Evolutionary conservation across 2,888 invertebrate species (phyloP).

Genomic region (Amphipoea oculea): DNA sequence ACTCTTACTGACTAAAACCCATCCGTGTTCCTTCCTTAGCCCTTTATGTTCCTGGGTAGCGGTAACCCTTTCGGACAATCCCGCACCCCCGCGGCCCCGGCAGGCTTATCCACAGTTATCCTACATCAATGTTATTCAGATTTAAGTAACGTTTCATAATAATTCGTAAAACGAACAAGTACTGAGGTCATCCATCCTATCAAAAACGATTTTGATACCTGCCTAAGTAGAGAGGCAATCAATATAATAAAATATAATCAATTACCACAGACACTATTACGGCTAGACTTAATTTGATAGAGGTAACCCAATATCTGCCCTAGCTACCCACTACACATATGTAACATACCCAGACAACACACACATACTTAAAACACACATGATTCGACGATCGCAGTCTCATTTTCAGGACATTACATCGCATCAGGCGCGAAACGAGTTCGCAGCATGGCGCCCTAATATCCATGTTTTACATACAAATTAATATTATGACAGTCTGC

Average conservation of each 20-base stretch:
- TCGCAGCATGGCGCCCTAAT: conserved; percentile 68
- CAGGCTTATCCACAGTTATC: too few species aligned
- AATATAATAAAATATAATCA: neutral
- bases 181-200: neutral
- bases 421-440: conserved; percentile 67
- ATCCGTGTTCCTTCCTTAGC: too few species aligned
- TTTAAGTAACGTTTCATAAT: neutral
- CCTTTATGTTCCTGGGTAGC: too few species aligned
- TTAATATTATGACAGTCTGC: conserved; percentile 66
- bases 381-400: conserved; percentile 68
- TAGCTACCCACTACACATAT: neutral
- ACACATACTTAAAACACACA: conserved; percentile 42
- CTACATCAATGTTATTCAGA: neutral
- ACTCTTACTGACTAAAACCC: too few species aligned
- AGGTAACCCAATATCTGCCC: neutral
- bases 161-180: neutral
- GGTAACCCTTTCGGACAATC: too few species aligned
- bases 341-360: conserved; percentile 28
- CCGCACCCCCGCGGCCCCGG: too few species aligned
- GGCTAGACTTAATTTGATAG: conserved; percentile 28
- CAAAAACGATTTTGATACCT: neutral
- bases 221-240: neutral
- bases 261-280: conserved; percentile 17
- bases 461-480: conserved; percentile 71
- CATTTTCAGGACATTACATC: conserved; percentile 77